These are phyloP conservation scores for Formica selysi DNA, from an alignment of 1,140 invertebrate species.

Conservation along the genomic window DNA sequence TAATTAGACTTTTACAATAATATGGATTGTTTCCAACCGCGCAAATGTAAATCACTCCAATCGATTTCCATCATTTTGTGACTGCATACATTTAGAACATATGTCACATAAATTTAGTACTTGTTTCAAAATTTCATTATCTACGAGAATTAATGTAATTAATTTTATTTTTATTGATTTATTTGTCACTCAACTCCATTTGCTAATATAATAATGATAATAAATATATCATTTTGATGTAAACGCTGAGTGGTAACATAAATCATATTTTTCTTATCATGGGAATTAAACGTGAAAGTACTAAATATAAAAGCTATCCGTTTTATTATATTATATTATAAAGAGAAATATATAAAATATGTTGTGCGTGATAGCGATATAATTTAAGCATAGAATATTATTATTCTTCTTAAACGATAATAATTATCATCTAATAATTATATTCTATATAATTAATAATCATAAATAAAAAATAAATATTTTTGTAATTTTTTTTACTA, in stretches of 20 bases:
- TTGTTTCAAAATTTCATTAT: constrained; percentile 34
- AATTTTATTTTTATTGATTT: constrained; percentile 44
- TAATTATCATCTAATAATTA: background rate
- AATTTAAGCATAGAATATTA: background rate
- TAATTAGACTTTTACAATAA: constrained; percentile 53
- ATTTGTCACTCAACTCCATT: background rate
- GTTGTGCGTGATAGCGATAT: background rate
- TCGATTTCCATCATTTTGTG: constrained; percentile 42
- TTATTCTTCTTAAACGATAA: background rate
- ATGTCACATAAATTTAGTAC: background rate
- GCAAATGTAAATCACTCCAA: constrained; percentile 27
- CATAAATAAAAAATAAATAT: too few species aligned
- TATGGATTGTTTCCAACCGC: constrained; percentile 43
- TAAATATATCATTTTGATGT: background rate
- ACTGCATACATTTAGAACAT: constrained; percentile 44
- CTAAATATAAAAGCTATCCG: background rate
- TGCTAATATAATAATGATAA: background rate
- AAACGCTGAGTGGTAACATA: background rate
- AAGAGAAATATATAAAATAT: background rate
- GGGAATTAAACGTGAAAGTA: background rate
- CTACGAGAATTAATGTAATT: constrained; percentile 11
- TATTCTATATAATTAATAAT: background rate
- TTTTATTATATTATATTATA: background rate
- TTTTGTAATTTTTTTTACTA: background rate
- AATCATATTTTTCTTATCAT: background rate